These are phyloP conservation scores for Plutomurus gul DNA, from an alignment of 1,140 invertebrate genomes.

Conservation along the genomic window DNA sequence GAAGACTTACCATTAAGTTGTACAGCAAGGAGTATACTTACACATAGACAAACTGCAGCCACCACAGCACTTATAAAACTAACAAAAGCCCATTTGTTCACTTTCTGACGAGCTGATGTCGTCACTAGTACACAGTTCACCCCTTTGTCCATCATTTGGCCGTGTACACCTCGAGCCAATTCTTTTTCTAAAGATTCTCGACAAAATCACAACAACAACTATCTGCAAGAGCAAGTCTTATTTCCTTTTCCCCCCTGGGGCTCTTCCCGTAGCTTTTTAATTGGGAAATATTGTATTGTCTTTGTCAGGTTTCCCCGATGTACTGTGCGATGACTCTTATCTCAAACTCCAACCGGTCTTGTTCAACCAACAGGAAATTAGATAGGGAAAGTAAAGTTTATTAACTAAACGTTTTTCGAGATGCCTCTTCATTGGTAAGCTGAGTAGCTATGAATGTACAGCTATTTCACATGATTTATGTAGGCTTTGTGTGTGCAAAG, in stretches of 20 bases:
- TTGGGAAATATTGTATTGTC: background rate
- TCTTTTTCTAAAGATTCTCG: background rate
- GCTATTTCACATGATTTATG: no score
- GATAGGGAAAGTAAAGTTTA: background rate
- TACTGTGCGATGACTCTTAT: background rate
- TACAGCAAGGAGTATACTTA: conserved; percentile 33
- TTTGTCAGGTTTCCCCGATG: no score
- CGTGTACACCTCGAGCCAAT: background rate
- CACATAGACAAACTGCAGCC: conserved; percentile 25
- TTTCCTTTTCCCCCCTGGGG: background rate
- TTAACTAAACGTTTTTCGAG: background rate
- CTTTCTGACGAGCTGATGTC: conserved; percentile 34
- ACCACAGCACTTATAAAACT: conserved; percentile 27
- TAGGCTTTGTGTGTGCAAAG: no score
- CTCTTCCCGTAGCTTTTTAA: background rate
- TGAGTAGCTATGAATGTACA: background rate
- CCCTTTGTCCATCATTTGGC: conserved; percentile 50
- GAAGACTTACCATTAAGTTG: conserved; percentile 39
- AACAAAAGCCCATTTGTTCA: conserved; percentile 38
- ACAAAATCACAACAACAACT: no score
- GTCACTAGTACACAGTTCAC: conserved; percentile 50
- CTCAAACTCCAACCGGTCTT: background rate
- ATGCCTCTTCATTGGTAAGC: background rate
- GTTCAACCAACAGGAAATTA: background rate
- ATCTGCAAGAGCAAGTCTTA: no score